Evolutionary conservation across 2,888 invertebrate species (phyloP).

Genomic region (Serrognathus titanus): DNA sequence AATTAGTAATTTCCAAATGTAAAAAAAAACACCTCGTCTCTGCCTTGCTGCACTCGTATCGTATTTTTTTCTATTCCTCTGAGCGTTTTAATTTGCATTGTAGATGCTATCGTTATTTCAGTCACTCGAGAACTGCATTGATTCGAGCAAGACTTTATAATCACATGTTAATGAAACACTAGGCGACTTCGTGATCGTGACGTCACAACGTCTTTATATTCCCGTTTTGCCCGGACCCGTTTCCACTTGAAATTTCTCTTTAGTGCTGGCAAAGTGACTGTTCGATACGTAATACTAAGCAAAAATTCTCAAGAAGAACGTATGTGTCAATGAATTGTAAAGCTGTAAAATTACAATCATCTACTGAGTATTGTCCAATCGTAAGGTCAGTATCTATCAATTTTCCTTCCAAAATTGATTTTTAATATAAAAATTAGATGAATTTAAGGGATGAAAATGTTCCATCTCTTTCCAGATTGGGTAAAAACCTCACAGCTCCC

Average conservation of each 20-base stretch:
- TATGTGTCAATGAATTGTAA: conserved; percentile 50
- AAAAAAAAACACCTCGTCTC: too few relatives aligned
- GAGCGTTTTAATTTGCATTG: too few relatives aligned
- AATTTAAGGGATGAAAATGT: neutral
- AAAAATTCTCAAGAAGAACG: conserved; percentile 13
- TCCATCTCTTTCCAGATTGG: conserved; percentile 58
- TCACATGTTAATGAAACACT: conserved; percentile 10
- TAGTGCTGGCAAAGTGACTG: neutral
- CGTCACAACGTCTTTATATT: conserved; percentile 18
- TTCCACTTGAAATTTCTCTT: conserved; percentile 3
- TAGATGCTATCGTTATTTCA: too few relatives aligned
- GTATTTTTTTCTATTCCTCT: too few relatives aligned
- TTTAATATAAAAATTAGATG: neutral
- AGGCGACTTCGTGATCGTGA: conserved; percentile 15
- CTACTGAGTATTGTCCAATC: conserved; percentile 44
- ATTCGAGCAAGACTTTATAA: too few relatives aligned
- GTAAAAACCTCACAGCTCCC: conserved; percentile 75
- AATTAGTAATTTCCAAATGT: too few relatives aligned
- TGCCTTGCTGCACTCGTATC: too few relatives aligned
- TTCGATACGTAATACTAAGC: conserved; percentile 3
- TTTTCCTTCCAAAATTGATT: too few relatives aligned
- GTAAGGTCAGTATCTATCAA: conserved; percentile 38
- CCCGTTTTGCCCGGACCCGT: neutral
- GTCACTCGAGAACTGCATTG: too few relatives aligned
- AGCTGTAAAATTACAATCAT: conserved; percentile 42